Conservation (phyloP, 1,140 invertebrate genomes). For the Pachyrhynchus sulphureomaculatus region DNA sequence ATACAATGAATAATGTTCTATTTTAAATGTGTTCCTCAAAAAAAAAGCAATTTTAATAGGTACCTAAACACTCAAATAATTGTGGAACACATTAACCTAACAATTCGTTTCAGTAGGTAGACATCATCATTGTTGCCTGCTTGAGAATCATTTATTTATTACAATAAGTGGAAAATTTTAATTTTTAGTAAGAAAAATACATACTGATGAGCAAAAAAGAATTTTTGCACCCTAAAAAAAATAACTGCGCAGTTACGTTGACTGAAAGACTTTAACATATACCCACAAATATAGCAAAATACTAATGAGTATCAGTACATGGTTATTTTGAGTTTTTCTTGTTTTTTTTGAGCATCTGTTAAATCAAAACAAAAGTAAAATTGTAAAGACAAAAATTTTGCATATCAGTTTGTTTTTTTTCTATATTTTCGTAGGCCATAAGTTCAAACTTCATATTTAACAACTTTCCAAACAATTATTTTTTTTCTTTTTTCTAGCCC, state of each 20-base stretch:
- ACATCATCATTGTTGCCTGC: constrained; percentile 15
- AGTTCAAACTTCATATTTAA: background rate
- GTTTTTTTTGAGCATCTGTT: no score
- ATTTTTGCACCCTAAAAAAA: no score
- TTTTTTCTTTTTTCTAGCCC: constrained; percentile 52
- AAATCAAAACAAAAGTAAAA: no score
- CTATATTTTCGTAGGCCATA: background rate
- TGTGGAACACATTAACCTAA: constrained; percentile 9
- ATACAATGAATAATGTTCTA: background rate
- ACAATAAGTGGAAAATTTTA: background rate
- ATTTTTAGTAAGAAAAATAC: background rate
- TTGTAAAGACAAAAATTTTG: no score
- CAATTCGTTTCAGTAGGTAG: constrained; percentile 5
- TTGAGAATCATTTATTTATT: background rate
- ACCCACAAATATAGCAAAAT: no score
- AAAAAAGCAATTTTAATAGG: constrained; percentile 11
- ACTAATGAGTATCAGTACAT: no score
- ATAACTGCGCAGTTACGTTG: no score
- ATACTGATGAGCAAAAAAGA: background rate
- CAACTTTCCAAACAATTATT: background rate
- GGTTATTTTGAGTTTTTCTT: no score
- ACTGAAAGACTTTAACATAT: no score
- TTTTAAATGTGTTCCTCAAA: constrained; percentile 22
- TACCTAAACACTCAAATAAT: constrained; percentile 5
- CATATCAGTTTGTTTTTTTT: background rate